Base-by-base conservation (phyloP, 2,888 invertebrate genomes). In the Congeria kusceri region DNA sequence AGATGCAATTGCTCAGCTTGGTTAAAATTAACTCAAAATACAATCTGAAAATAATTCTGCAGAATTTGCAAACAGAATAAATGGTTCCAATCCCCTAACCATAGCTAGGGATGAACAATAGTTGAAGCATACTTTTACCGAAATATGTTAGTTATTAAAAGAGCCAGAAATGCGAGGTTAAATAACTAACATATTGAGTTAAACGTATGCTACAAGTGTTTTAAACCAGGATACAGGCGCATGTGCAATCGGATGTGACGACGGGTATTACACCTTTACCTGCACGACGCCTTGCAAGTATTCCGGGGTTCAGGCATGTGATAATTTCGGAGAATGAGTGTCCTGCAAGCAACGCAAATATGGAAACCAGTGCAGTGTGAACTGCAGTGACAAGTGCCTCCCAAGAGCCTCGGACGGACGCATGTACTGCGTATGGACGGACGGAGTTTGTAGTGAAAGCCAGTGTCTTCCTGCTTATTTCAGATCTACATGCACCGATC, bases 401-500 rank as follows among this genome's bases (percentile, higher is more conserved):
- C 64, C 67, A 28, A 39, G 70, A 13, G 7, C 18, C 0, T 28
- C 25, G 9, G 61, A 49, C 39, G 58, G 62, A 4, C 15, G 27
- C 9, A 63, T 68, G 13, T 44, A 66, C 18, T 82, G 82, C 61
- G 62, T 62, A 3, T 59, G 73, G 15, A 20, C 39, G 13, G 65
- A 39, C 11, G 78, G 69, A 11, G 15, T 44, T 1, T 82, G 82
- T 27, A 63, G 13, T 3, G 23, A 15, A 3, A 44, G 23, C 20
- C n/a, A 27, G n/a, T 82, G 82, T 25, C 18, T 47, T 18, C 44
- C 72, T 0, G 82, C 78, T 20, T 78, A 76, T 28, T 82, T 62
- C 32, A 47, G 25, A 0, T n/a, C 46, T n/a, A 49, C 59, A 18
- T 82, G 82, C 46, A 57, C 28, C 0, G 7, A 44, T 7, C 20